These are phyloP conservation scores for Actinostola sp. DNA, from an alignment of 92 coral and sea anemone species.

Conservation along the genomic window DNA sequence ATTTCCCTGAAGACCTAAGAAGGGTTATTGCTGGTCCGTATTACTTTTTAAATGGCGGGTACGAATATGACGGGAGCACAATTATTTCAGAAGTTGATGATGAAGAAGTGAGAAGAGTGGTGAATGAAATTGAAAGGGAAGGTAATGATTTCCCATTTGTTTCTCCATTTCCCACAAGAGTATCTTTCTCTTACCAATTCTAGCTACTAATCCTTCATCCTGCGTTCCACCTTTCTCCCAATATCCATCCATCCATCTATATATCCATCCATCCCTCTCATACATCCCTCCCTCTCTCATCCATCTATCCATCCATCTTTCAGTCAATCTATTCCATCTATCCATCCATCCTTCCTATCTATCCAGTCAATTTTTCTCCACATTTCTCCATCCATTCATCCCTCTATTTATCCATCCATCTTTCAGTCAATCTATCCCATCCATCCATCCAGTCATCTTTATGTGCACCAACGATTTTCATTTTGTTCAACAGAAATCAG, in stretches of 20 bases:
- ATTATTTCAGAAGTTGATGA: slow-evolving; percentile 60
- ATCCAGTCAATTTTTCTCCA: too few relatives aligned
- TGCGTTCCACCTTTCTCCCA: too few relatives aligned
- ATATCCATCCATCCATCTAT: too few relatives aligned
- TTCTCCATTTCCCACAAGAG: too few relatives aligned
- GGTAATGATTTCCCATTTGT: slow-evolving; percentile 43
- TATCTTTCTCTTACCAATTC: too few relatives aligned
- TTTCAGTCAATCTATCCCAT: too few relatives aligned
- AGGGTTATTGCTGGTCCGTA: slow-evolving; percentile 63
- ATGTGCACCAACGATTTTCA: not conserved
- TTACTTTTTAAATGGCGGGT: slow-evolving; percentile 87
- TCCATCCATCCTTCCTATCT: not conserved
- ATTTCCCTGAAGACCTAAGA: slow-evolving; percentile 84
- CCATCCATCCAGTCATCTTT: not conserved
- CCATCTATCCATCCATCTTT: too few relatives aligned
- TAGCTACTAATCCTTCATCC: too few relatives aligned
- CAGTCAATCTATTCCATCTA: not conserved
- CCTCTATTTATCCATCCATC: too few relatives aligned
- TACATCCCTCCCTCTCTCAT: too few relatives aligned
- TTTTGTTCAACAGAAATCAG: slow-evolving; percentile 49
- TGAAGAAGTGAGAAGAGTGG: slow-evolving; percentile 64
- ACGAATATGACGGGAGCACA: slow-evolving; percentile 67
- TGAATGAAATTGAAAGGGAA: slow-evolving; percentile 54
- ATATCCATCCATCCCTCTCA: too few relatives aligned
- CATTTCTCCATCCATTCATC: too few relatives aligned